phyloP scores from a whole-genome alignment of 37 sponge, comb jelly and placozoan species.

The Dysidea cf. avara region DNA sequence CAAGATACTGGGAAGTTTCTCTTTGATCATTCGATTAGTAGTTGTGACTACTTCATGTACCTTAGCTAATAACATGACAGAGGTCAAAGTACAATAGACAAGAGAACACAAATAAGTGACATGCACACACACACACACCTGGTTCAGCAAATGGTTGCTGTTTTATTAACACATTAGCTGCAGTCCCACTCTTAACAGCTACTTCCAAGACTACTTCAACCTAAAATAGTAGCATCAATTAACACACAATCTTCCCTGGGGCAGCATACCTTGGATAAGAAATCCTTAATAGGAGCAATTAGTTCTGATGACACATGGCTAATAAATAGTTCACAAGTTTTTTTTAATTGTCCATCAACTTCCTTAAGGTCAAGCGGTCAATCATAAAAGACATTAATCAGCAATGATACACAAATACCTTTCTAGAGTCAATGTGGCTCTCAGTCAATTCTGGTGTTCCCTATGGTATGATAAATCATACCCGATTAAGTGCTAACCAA shows the following conservation, averaged over 20 bases:
- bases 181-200: constrained; percentile 53
- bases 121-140: constrained; percentile 15
- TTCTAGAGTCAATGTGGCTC: constrained; percentile 85
- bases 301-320: constrained; percentile 43
- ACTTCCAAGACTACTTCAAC: constrained; percentile 56
- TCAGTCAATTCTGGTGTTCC: constrained; percentile 74
- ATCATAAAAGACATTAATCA: not conserved
- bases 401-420: too few relatives aligned
- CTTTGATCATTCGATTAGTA: constrained; percentile 45
- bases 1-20: constrained; percentile 56
- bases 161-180: constrained; percentile 28
- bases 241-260: not conserved
- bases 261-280: constrained; percentile 48
- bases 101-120: not conserved
- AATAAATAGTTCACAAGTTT: constrained; percentile 79
- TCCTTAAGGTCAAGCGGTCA: constrained; percentile 28
- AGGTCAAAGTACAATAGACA: too few relatives aligned
- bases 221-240: not conserved
- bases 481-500: not conserved
- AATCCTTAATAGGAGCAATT: constrained; percentile 45
- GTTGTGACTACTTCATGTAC: constrained; percentile 69
- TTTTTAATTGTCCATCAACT: constrained; percentile 78
- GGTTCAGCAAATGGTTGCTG: constrained; percentile 83
- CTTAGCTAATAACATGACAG: too few relatives aligned
- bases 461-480: not conserved